Evolutionary conservation across 2,113 vertebrate species (phyloP).

Genomic region (Nothoprocta pentlandii): DNA sequence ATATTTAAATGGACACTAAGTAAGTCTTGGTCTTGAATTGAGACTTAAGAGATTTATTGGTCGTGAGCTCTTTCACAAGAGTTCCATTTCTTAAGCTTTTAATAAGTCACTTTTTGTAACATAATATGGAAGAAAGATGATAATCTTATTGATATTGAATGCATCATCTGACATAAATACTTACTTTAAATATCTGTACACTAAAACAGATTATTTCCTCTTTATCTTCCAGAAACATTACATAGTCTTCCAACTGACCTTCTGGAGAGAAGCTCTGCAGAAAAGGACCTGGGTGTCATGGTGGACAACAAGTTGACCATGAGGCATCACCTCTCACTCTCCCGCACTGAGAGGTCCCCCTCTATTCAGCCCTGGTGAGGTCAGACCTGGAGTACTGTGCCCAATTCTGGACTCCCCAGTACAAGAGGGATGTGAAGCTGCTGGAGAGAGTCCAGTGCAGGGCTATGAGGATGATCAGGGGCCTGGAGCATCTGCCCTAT

Average conservation of each 20-base stretch:
- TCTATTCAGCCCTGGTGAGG: too few relatives aligned
- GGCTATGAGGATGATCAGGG: too few relatives aligned
- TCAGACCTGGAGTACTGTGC: too few relatives aligned
- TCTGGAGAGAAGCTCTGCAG: too few relatives aligned
- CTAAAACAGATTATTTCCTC: neutral
- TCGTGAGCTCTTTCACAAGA: neutral
- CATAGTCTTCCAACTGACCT: neutral
- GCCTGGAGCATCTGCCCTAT: too few relatives aligned
- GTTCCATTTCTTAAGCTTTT: neutral
- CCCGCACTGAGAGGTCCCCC: too few relatives aligned
- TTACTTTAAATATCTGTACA: neutral
- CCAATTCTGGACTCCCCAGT: too few relatives aligned
- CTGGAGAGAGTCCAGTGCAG: too few relatives aligned
- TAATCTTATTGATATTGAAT: neutral
- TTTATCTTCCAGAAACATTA: conserved; percentile 7
- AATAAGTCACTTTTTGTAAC: neutral
- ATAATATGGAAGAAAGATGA: neutral
- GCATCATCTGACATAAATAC: neutral
- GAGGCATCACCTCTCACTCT: too few relatives aligned
- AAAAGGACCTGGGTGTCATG: too few relatives aligned
- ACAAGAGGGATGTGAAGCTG: too few relatives aligned
- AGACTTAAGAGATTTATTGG: neutral
- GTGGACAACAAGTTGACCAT: too few relatives aligned
- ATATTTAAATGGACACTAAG: neutral
- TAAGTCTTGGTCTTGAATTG: neutral